Base-by-base conservation (phyloP, 1,140 invertebrate species). In the Charaxes varanes region DNA sequence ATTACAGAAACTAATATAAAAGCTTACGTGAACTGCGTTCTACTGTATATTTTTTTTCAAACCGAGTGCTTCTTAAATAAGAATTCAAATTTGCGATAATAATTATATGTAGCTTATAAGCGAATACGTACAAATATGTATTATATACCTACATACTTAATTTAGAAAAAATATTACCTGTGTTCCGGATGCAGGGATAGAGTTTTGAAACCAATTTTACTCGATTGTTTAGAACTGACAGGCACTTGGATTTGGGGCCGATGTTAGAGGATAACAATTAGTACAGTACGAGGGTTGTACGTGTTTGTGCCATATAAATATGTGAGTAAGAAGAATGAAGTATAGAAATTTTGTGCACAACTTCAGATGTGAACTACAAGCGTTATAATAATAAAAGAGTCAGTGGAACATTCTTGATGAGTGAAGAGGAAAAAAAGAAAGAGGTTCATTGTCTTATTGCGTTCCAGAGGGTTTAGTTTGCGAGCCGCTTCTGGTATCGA, bases 401-500 rank as follows among this genome's bases (percentile, higher is more conserved):
- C 7, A 33, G 13, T 4, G 6, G 12, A 14, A 22, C 7, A 8
- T 14, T 40, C 37, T 19, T 47, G 36, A 43, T 16, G n/a, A 32
- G 14, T 27, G 18, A 19, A 38, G 14, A 32, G 30, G 12, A 10
- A 10, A 1, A 31, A 11, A 24, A 41, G 43, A 46, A n/a, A 19
- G 28, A 30, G 17, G 30, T 21, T 33, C 49, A 38, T 21, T 6
- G 15, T 31, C 44, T 63, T 54, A 69, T 61, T 73, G 51, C 53
- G 51, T 50, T 65, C 61, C 66, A 53, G 62, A 61, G 61, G 53
- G 34, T 61, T 60, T 63, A 62, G 61, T 58, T 59, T 69, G 56
- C 53, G 68, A 63, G 57, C 71, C 60, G 68, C 74, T 60, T 61
- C 74, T 67, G 68, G 45, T 73, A 74, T 70, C 50, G 69, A 69